Percentiles rank a stretch among this genome's conserved stretches.
Conservation (phyloP, 2,888 invertebrate species). For the Lithophane leautieri region DNA sequence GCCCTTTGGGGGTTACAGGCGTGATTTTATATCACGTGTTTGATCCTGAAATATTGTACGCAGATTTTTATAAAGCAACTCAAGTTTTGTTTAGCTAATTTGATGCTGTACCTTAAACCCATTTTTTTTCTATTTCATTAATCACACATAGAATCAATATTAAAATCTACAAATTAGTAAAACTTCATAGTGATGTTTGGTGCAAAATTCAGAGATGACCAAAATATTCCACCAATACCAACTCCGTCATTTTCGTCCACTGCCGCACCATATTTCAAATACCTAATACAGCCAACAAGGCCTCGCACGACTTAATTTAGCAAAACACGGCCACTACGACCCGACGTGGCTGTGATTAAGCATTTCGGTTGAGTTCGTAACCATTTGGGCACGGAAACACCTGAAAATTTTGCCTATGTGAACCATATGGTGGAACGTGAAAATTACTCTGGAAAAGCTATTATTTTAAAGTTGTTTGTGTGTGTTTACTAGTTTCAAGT, state of each 20-base stretch:
- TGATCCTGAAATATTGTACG: no score
- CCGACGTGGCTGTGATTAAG: slow-evolving; percentile 42
- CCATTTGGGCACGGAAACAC: slow-evolving; percentile 25
- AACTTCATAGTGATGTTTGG: neutral
- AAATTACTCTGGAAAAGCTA: slow-evolving; percentile 7
- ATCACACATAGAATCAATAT: no score
- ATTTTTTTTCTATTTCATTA: no score
- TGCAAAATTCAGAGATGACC: neutral
- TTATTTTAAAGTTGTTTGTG: slow-evolving; percentile 16
- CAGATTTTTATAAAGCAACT: no score
- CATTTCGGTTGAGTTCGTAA: slow-evolving; percentile 37
- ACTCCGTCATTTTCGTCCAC: neutral
- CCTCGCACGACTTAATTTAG: slow-evolving; percentile 40
- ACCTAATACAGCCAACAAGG: slow-evolving; percentile 18
- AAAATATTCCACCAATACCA: neutral
- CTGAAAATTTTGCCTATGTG: slow-evolving; percentile 29
- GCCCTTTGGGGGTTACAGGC: no score
- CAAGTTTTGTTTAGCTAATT: neutral
- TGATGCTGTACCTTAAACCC: neutral
- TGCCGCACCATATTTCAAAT: slow-evolving; percentile 28
- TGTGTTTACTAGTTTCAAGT: neutral
- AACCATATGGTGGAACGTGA: neutral
- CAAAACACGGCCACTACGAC: slow-evolving; percentile 35
- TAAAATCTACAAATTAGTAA: neutral
- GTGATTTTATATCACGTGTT: no score